Percentiles rank a stretch among this genome's conserved stretches.
Conservation (phyloP, 2,797 vertebrate species). For the Poecilia gillii region DNA sequence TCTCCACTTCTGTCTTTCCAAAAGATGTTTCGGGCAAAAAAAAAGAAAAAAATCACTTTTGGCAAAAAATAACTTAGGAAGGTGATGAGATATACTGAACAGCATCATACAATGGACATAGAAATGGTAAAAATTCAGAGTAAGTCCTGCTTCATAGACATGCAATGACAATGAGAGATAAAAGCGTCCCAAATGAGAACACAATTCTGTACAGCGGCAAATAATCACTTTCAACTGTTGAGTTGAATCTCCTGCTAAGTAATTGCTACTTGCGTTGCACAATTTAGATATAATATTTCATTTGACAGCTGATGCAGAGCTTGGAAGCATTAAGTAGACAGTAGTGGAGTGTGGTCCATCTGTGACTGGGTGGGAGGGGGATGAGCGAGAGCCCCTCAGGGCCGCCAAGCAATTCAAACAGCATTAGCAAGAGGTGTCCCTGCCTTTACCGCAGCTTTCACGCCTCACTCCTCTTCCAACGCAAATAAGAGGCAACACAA, state of each 20-base stretch:
- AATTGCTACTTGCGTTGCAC: constrained; percentile 52
- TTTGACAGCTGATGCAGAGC: constrained; percentile 68
- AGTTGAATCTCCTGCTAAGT: constrained; percentile 39
- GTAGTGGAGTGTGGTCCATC: constrained; percentile 68
- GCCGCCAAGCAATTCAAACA: constrained; percentile 56
- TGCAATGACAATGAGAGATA: background rate
- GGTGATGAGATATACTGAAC: background rate
- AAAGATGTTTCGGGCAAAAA: no score
- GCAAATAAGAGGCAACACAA: constrained; percentile 90
- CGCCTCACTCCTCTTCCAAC: constrained; percentile 87
- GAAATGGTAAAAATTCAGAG: background rate
- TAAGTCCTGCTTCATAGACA: background rate
- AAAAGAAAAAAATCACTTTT: no score
- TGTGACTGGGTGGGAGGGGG: constrained; percentile 50
- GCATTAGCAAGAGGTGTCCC: constrained; percentile 82
- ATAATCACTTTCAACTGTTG: constrained; percentile 25
- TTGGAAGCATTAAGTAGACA: constrained; percentile 61
- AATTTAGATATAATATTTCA: constrained; percentile 52
- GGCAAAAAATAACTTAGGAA: no score
- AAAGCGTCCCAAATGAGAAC: constrained; percentile 26
- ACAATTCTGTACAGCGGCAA: background rate
- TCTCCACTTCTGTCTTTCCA: no score
- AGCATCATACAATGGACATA: background rate
- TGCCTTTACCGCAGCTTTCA: constrained; percentile 87
- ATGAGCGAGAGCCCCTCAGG: constrained; percentile 54